These are phyloP conservation scores for Drosophila mercatorum DNA, from an alignment of 2,888 invertebrate species.

Conservation along the genomic window DNA sequence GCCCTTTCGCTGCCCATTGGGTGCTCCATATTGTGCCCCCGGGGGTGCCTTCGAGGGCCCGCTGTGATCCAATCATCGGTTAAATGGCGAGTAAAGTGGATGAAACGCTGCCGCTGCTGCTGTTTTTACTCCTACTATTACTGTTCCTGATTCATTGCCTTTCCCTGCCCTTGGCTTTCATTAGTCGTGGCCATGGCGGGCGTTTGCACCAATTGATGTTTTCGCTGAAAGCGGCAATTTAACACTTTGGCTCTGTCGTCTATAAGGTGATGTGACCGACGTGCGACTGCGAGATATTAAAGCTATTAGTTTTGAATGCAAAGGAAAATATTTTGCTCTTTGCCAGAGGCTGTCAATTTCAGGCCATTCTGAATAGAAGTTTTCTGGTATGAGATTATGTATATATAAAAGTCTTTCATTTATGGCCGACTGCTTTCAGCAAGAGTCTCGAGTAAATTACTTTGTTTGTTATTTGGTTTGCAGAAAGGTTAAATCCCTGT, in stretches of 20 bases:
- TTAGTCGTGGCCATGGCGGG: constrained; percentile 54
- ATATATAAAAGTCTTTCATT: not conserved
- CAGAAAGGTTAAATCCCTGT: constrained; percentile 68
- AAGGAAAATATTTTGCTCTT: constrained; percentile 7
- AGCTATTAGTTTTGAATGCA: constrained; percentile 58
- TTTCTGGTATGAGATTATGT: not conserved
- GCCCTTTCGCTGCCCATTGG: constrained; percentile 31
- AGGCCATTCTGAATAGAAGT: not conserved
- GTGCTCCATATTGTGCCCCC: constrained; percentile 29
- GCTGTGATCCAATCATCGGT: constrained; percentile 75
- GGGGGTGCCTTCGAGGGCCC: constrained; percentile 19
- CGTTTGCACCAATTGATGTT: constrained; percentile 58
- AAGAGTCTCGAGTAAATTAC: constrained; percentile 46
- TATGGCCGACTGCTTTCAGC: constrained; percentile 1
- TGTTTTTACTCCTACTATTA: not conserved
- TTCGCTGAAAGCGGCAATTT: constrained; percentile 68
- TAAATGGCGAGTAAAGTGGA: constrained; percentile 75
- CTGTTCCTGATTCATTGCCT: not conserved
- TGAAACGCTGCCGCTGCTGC: constrained; percentile 33
- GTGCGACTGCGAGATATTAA: constrained; percentile 58
- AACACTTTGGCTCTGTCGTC: constrained; percentile 52
- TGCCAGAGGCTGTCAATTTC: constrained; percentile 24
- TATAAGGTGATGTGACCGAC: constrained; percentile 33
- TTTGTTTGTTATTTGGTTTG: constrained; percentile 63
- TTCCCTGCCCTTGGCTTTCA: constrained; percentile 56